These are phyloP conservation scores for Pygathrix nemaeus DNA, from an alignment of 2,113 vertebrate genomes.

Conservation along the genomic window DNA sequence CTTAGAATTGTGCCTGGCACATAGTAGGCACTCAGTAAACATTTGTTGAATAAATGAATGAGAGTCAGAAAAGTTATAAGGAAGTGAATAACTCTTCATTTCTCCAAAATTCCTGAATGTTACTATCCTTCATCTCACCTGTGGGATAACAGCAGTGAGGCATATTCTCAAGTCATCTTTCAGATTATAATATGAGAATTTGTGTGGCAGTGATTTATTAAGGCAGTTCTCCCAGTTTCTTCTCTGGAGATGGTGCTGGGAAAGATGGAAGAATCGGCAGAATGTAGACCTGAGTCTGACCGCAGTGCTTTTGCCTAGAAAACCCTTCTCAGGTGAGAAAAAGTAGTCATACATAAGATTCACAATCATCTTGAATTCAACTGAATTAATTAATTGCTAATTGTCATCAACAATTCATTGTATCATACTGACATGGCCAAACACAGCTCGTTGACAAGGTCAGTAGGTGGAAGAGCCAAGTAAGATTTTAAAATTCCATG, in stretches of 20 bases:
- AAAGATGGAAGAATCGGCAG: background rate
- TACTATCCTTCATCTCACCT: background rate
- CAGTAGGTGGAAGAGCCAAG: background rate
- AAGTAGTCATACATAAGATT: background rate
- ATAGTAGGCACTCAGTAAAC: background rate
- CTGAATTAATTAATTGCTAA: background rate
- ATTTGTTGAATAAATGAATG: background rate
- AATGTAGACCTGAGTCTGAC: background rate
- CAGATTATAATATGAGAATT: background rate
- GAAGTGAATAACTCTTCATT: background rate
- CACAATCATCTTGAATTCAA: background rate
- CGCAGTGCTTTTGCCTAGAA: background rate
- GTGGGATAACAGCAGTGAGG: no score
- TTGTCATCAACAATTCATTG: conserved; percentile 11
- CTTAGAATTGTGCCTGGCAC: background rate
- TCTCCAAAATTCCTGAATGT: background rate
- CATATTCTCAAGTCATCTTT: background rate
- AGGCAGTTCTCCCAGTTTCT: background rate
- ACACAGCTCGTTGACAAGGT: background rate
- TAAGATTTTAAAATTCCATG: conserved; percentile 41
- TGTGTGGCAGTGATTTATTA: background rate
- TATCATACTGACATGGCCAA: background rate
- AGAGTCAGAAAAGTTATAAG: background rate
- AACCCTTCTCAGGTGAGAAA: background rate
- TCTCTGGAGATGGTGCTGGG: background rate